Base-by-base conservation (phyloP, 1,140 invertebrate genomes). In the Anastrepha ludens region DNA sequence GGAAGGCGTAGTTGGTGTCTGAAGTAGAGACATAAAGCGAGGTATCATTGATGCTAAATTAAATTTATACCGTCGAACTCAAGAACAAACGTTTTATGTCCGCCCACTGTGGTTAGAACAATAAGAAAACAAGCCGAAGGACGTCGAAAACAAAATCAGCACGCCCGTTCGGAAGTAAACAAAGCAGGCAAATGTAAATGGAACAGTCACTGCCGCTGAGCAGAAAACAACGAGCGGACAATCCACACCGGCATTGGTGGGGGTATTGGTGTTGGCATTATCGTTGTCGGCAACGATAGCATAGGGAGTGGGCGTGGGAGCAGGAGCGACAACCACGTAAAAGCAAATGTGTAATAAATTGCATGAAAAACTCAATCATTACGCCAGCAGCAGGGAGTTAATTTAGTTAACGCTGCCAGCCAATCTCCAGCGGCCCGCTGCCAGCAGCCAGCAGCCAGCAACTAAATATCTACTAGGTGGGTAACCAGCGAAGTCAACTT, bases 341-440 rank as follows among this genome's bases (percentile, higher is more conserved):
- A 81, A 55, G 47, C 74, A 55, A 55, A 81, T 81, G 74, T 55
- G 47, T 81, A 55, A 81, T 50, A 81, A 81, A 81, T 81, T 81
- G 74, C 74, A 81, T 81, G 74, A 81, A 81, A 74, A 81, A 81
- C 74, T 81, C 74, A 81, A 55, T 81, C 74, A 81, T 81, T 81
- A 81, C 74, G 47, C 47, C 74, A 81, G 74, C 74, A 81, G 74
- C 74, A 55, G 74, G 74, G 47, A 81, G 74, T 13, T 81, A 81
- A 81, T 81, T 81, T 81, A 81, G 74, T 81, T 81, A 58, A 7
- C 47, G 55, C 60, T n/a, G 8, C 6, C 74, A 81, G 20, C n/a
- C 44, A 81, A 81, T 9, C 50, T 2, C 74, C 2, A 81, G n/a
- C 74, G 15, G 60, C 29, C n/a, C 20, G 64, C n/a, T 15, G 64